phyloP scores from a whole-genome alignment of 1,140 invertebrate species.

The Platyura marginata region DNA sequence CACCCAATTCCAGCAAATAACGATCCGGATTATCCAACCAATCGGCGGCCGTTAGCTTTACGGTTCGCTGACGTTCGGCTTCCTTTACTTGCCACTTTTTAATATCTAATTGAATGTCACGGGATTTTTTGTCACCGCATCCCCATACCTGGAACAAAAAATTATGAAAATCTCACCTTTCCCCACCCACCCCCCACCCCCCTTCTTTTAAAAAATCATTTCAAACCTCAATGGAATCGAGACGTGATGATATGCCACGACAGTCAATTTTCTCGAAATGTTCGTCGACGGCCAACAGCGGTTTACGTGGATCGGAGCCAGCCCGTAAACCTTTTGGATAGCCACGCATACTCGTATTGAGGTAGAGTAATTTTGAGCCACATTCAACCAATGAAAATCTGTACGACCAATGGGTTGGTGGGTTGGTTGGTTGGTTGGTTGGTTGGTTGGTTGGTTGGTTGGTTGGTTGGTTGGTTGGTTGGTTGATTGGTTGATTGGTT shows the following conservation, averaged over 20 bases:
- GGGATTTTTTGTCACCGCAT: conserved; percentile 50
- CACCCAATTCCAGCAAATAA: conserved; percentile 63
- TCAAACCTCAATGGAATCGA: conserved; percentile 35
- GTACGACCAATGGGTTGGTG: conserved; percentile 2
- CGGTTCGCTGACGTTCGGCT: conserved; percentile 56
- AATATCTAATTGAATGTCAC: conserved; percentile 66
- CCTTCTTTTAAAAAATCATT: no score
- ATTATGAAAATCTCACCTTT: no score
- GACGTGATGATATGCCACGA: conserved; percentile 39
- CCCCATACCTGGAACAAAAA: conserved; percentile 61
- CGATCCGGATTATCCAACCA: conserved; percentile 88
- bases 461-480: no score
- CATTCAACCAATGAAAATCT: conserved; percentile 47
- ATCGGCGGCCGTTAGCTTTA: conserved; percentile 65
- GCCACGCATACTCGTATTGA: conserved; percentile 65
- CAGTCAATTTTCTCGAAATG: conserved; percentile 47
- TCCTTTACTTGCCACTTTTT: conserved; percentile 83
- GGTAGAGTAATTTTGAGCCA: conserved; percentile 59
- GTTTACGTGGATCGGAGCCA: conserved; percentile 55
- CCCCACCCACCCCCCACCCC: no score
- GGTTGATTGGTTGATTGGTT: no score
- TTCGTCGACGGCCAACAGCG: conserved; percentile 50
- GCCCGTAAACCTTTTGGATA: conserved; percentile 69
- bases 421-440: no score
- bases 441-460: no score